Evolutionary conservation across 2,888 invertebrate genomes (phyloP).

Genomic region (Spisula subtruncata): DNA sequence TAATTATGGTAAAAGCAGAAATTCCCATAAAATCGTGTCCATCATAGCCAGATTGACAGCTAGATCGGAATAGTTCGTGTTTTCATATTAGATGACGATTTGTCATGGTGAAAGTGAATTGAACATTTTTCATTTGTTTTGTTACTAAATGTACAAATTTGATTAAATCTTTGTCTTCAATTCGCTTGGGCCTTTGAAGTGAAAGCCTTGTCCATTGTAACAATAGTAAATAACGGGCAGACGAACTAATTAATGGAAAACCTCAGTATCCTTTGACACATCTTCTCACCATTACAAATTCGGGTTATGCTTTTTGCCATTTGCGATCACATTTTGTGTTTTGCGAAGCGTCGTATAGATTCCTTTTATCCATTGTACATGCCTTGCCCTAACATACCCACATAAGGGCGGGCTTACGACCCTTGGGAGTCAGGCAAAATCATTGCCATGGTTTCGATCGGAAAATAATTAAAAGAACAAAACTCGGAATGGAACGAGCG

Average conservation of each 20-base stretch:
- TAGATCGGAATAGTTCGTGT: slow-evolving; percentile 64
- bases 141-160: slow-evolving; percentile 71
- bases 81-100: slow-evolving; percentile 66
- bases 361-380: slow-evolving; percentile 67
- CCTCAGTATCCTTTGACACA: slow-evolving; percentile 60
- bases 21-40: slow-evolving; percentile 52
- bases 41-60: slow-evolving; percentile 60
- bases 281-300: slow-evolving; percentile 54
- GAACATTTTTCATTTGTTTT: slow-evolving; percentile 69
- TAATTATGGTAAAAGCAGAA: slow-evolving; percentile 68
- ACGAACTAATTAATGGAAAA: slow-evolving; percentile 65
- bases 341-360: slow-evolving; percentile 34
- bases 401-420: slow-evolving; percentile 59
- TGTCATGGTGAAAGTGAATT: slow-evolving; percentile 68
- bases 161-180: slow-evolving; percentile 71
- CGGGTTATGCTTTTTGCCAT: slow-evolving; percentile 68
- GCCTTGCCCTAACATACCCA: slow-evolving; percentile 56
- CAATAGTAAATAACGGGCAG: slow-evolving; percentile 65
- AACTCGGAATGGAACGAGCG: slow-evolving; percentile 11
- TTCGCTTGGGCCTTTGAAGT: slow-evolving; percentile 63
- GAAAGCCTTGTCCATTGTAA: slow-evolving; percentile 55
- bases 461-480: slow-evolving; percentile 66
- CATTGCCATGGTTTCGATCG: slow-evolving; percentile 53
- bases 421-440: slow-evolving; percentile 50
- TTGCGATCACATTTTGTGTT: slow-evolving; percentile 48